Percentiles rank a stretch among this genome's conserved stretches.
phyloP scores from a whole-genome alignment of 2,797 vertebrate genomes.

The Gila robusta region DNA sequence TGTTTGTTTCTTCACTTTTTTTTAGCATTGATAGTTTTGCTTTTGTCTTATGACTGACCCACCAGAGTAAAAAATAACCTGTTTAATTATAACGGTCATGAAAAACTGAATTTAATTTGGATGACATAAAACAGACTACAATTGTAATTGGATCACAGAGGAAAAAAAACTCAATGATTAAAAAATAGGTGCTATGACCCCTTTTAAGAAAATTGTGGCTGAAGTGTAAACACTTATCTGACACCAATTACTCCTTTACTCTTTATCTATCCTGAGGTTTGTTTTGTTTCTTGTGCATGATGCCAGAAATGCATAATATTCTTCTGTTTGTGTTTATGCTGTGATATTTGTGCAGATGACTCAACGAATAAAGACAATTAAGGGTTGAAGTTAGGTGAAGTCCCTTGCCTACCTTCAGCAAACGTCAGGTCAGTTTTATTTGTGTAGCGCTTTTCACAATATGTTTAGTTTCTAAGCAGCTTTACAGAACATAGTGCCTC shows the following conservation, averaged over 20 bases:
- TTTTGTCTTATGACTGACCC: not conserved
- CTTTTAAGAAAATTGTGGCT: not conserved
- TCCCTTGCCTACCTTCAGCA: not conserved
- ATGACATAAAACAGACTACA: not conserved
- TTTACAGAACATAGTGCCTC: not conserved
- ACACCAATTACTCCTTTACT: constrained; percentile 5
- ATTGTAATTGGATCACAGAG: not conserved
- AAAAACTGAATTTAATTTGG: not conserved
- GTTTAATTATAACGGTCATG: not conserved
- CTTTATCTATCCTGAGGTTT: not conserved
- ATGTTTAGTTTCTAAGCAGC: constrained; percentile 1
- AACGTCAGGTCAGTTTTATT: not conserved
- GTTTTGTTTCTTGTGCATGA: constrained; percentile 8
- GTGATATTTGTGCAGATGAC: constrained; percentile 29
- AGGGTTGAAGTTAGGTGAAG: constrained; percentile 16
- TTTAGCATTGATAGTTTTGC: not conserved
- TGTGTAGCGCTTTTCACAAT: not conserved
- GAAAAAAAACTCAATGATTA: not conserved
- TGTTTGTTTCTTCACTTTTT: not conserved
- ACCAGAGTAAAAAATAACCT: not conserved
- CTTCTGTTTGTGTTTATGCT: constrained; percentile 25
- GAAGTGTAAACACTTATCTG: constrained; percentile 7
- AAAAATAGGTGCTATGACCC: not conserved
- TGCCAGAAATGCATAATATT: constrained; percentile 12
- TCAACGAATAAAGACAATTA: constrained; percentile 27